These are phyloP conservation scores for Venusia cambrica DNA, from an alignment of 2,888 invertebrate species.

Conservation along the genomic window DNA sequence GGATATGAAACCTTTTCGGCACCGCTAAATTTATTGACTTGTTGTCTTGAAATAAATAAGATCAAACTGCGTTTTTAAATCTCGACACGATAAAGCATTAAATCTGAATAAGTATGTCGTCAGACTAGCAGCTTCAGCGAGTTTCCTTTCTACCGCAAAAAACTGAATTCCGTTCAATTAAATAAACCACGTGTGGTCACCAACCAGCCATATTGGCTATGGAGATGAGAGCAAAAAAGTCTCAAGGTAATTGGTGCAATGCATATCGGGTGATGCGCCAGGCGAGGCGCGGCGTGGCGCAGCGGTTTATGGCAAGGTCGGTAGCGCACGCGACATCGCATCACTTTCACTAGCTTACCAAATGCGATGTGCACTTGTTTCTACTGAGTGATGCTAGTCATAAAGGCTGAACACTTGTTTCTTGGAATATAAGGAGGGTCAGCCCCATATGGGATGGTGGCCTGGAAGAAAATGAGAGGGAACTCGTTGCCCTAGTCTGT, in stretches of 20 bases:
- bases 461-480: too few relatives aligned
- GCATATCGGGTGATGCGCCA: conserved; percentile 37
- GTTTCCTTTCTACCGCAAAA: conserved; percentile 10
- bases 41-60: too few relatives aligned
- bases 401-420: too few relatives aligned
- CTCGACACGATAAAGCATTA: too few relatives aligned
- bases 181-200: conserved; percentile 30
- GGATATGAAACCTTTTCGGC: too few relatives aligned
- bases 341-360: conserved; percentile 67
- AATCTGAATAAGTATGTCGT: too few relatives aligned
- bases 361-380: conserved; percentile 54
- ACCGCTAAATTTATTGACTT: too few relatives aligned
- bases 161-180: conserved; percentile 23
- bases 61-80: too few relatives aligned
- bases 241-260: conserved; percentile 54
- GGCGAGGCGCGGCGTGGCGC: conserved; percentile 37
- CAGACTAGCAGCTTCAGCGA: conserved; percentile 4
- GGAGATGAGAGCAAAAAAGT: conserved; percentile 49
- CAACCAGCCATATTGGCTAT: conserved; percentile 43
- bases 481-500: too few relatives aligned
- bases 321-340: conserved; percentile 68
- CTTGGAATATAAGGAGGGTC: too few relatives aligned
- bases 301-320: conserved; percentile 79
- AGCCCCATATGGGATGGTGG: too few relatives aligned
- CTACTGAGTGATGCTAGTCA: too few relatives aligned